phyloP scores from a whole-genome alignment of 2,888 invertebrate species.

The Macrosiphum euphorbiae region DNA sequence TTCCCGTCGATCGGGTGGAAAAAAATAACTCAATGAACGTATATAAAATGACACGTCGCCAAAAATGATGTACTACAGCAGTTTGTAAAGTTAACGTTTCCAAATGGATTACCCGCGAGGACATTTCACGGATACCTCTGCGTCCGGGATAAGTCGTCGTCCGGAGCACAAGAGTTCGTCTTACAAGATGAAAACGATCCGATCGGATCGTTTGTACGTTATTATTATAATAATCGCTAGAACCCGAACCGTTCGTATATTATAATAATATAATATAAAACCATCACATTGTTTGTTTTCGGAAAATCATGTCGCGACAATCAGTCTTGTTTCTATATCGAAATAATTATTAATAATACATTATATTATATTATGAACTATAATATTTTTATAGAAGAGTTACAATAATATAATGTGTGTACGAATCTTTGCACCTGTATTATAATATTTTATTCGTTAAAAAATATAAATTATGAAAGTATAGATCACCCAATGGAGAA shows the following conservation, averaged over 20 bases:
- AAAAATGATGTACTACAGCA: slow-evolving; percentile 8
- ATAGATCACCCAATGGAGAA: not conserved
- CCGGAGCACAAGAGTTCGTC: not conserved
- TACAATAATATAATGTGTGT: not conserved
- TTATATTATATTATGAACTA: not conserved
- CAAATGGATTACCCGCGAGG: not conserved
- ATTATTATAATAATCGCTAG: not conserved
- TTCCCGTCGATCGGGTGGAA: not conserved
- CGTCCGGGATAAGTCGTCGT: not conserved
- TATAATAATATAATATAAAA: not conserved
- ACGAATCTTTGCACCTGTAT: not conserved
- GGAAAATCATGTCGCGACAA: not conserved
- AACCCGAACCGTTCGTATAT: not conserved
- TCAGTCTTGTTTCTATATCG: not conserved
- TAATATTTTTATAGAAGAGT: not conserved
- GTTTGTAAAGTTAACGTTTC: slow-evolving; percentile 31
- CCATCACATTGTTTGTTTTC: not conserved
- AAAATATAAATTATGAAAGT: not conserved
- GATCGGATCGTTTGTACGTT: not conserved
- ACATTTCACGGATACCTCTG: not conserved
- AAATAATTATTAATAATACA: too few species aligned
- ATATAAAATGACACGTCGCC: not conserved
- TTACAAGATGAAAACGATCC: slow-evolving; percentile 26
- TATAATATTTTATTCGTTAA: not conserved
- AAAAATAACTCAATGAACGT: not conserved